Conservation (phyloP, 2,797 vertebrate genomes). For the Catamblyrhynchus diadema region DNA sequence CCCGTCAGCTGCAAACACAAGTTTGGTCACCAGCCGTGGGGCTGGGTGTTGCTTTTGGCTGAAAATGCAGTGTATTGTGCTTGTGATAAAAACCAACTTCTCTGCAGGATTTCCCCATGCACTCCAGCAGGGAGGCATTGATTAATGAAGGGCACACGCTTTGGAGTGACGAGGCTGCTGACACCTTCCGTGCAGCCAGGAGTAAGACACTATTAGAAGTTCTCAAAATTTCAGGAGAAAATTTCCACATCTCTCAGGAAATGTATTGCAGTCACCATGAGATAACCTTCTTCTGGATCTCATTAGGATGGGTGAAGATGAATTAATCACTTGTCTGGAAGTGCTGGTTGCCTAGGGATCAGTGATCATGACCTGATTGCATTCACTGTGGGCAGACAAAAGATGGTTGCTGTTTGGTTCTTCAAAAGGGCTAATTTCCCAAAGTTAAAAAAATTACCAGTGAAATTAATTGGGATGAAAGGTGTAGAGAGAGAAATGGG, state of each 20-base stretch:
- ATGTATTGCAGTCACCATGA: not conserved
- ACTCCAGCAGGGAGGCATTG: not conserved
- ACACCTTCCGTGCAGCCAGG: not conserved
- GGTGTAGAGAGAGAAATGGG: not conserved
- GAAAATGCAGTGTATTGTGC: not conserved
- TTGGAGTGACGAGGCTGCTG: not conserved
- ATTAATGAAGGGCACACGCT: not conserved
- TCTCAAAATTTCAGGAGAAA: not conserved
- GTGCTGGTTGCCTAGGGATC: not conserved
- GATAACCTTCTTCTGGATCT: not conserved
- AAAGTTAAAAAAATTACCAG: constrained; percentile 20
- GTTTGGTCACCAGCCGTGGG: not conserved
- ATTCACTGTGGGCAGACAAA: not conserved
- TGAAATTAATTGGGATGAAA: constrained; percentile 41
- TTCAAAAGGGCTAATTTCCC: constrained; percentile 7
- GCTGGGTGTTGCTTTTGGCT: not conserved
- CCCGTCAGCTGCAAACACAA: not conserved
- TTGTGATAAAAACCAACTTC: not conserved
- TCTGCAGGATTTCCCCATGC: not conserved
- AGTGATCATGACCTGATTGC: not conserved
- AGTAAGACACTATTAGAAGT: not conserved
- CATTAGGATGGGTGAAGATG: constrained; percentile 15
- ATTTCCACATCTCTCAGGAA: not conserved
- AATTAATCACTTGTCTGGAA: constrained; percentile 16
- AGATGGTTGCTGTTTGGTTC: not conserved